Evolutionary conservation across 2,797 vertebrate species (phyloP).

Genomic region (Hippoglossus hippoglossus): DNA sequence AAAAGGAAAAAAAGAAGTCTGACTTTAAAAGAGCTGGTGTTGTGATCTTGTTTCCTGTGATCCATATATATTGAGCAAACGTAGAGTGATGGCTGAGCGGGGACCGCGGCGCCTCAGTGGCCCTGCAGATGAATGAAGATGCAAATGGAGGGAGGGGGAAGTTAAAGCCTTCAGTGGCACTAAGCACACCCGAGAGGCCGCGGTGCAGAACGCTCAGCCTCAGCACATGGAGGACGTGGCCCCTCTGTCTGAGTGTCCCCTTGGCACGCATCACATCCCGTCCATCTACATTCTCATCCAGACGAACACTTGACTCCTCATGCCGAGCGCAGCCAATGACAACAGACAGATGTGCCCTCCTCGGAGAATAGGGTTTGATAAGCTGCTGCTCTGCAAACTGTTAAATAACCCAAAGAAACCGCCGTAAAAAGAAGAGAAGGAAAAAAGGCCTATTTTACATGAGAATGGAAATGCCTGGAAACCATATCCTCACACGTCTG

Average conservation of each 20-base stretch:
- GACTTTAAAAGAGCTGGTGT: constrained; percentile 74
- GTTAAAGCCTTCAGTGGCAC: constrained; percentile 78
- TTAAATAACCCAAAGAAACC: constrained; percentile 69
- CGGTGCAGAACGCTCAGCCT: constrained; percentile 59
- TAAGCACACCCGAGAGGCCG: constrained; percentile 76
- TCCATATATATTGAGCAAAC: constrained; percentile 80
- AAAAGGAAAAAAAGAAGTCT: constrained; percentile 43
- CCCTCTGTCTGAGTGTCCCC: constrained; percentile 60
- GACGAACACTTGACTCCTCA: constrained; percentile 71
- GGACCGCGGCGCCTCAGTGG: constrained; percentile 71
- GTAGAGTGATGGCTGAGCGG: constrained; percentile 73
- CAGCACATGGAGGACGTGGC: constrained; percentile 72
- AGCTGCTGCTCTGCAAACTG: constrained; percentile 64
- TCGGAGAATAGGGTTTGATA: constrained; percentile 68
- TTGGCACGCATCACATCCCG: constrained; percentile 62
- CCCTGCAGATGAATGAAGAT: constrained; percentile 75
- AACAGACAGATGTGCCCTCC: constrained; percentile 75
- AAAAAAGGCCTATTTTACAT: constrained; percentile 61
- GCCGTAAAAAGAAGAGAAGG: constrained; percentile 19
- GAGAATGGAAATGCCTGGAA: constrained; percentile 70
- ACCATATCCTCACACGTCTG: constrained; percentile 33
- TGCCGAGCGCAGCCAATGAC: constrained; percentile 64
- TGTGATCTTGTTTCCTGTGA: constrained; percentile 82
- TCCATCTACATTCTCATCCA: constrained; percentile 71
- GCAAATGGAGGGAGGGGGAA: constrained; percentile 70